Evolutionary conservation across 2,888 invertebrate species (phyloP).

Genomic region (Sycophila texana): DNA sequence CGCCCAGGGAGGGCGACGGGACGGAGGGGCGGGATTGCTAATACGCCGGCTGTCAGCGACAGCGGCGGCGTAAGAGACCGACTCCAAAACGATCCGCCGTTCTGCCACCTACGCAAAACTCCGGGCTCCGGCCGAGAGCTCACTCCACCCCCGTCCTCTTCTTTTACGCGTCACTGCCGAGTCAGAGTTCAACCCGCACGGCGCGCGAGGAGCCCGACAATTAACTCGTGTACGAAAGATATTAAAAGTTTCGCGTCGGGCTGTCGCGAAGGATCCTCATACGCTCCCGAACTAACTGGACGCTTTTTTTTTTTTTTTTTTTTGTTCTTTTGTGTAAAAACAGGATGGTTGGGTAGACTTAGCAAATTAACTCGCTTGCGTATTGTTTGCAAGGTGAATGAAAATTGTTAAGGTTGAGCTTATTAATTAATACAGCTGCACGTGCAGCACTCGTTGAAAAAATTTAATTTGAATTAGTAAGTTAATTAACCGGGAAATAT

Average conservation of each 20-base stretch:
- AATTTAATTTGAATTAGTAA: no score
- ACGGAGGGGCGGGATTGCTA: constrained; percentile 63
- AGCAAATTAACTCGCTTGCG: no score
- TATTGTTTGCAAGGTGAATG: no score
- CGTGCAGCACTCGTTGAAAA: no score
- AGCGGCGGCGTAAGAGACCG: constrained; percentile 17
- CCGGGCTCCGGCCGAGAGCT: not conserved
- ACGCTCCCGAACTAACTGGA: not conserved
- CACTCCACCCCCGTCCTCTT: not conserved
- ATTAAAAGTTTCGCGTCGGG: constrained; percentile 11
- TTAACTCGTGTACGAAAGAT: constrained; percentile 21
- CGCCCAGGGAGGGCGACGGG: not conserved
- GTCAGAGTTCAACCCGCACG: not conserved
- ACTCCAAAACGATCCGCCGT: constrained; percentile 35
- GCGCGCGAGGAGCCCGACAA: constrained; percentile 19
- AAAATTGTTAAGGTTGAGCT: no score
- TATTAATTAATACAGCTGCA: no score
- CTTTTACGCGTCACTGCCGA: not conserved
- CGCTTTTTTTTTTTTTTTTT: not conserved
- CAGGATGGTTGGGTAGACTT: no score
- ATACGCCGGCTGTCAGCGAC: constrained; percentile 66
- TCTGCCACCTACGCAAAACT: constrained; percentile 8
- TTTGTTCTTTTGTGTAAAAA: not conserved
- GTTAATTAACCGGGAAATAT: no score
- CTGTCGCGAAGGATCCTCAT: not conserved